Base-by-base conservation (phyloP, 2,888 invertebrate genomes). In the Andrena camellia region DNA sequence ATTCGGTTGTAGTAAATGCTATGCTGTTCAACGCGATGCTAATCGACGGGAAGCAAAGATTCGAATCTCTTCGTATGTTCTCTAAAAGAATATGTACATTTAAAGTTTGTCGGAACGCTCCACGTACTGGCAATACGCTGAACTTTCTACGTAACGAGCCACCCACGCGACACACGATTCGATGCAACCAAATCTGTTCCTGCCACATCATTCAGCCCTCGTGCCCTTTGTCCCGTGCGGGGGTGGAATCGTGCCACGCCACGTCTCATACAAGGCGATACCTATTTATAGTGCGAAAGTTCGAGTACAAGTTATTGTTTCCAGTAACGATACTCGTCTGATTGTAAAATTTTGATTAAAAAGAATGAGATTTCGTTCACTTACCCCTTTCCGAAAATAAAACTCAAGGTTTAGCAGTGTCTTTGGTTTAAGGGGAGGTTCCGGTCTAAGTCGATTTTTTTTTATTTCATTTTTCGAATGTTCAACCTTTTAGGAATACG, bases 121-220 rank as follows among this genome's bases (percentile, higher is more conserved):
- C 31, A 23, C 29, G 29, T 57, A 35, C 52, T n/a, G 31, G 63
- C 35, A 64, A 35, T 54, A 66, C n/a, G 23, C 70, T 64, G 69
- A 74, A 73, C 68, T 79, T 57, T 69, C 20, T 33, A 52, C 33
- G 31, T 60, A 52, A 69, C 64, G 17, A 20, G 29, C 64, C 48
- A 20, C 79, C 79, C 66, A 79, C 79, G 75, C 60, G 26, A 10
- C 20, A 17, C 26, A 10, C 57, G 35, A 35, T 42, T 20, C 42
- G 63, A n/a, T 69, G 69, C 42, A 74, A 60, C 73, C 63, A 64
- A 78, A 78, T 48, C 52, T 62, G 68, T 48, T 42, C 68, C 67
- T 26, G 35, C 52, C 67, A 31, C 29, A 29, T 35, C 10, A 13
- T 54, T 31, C 17, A 42, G 17, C 42, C 20, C 35, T 29, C 8